Evolutionary conservation across 2,888 invertebrate species (phyloP).

Genomic region (Andrena bucephala): DNA sequence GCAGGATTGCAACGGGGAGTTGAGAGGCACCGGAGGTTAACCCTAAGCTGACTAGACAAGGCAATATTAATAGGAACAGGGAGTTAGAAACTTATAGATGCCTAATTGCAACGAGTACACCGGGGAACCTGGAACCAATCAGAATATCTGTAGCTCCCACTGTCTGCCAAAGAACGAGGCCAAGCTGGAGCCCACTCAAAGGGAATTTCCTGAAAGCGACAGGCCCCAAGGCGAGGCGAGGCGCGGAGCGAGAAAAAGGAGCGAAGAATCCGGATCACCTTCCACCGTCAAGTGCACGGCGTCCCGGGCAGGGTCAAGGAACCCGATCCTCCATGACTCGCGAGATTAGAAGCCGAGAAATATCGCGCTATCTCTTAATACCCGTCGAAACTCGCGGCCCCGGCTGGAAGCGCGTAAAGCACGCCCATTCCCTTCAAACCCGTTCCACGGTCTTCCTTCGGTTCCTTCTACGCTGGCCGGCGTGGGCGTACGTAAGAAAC

Average conservation of each 20-base stretch:
- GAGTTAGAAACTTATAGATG: too few species aligned
- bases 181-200: neutral
- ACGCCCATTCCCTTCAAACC: constrained; percentile 24
- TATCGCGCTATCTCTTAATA: constrained; percentile 57
- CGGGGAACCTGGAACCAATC: too few species aligned
- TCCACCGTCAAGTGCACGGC: constrained; percentile 54
- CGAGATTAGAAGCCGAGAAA: constrained; percentile 39
- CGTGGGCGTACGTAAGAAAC: constrained; percentile 62
- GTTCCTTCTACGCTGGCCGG: constrained; percentile 18
- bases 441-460: constrained; percentile 28
- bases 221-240: constrained; percentile 1
- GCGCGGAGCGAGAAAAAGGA: constrained; percentile 12
- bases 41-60: too few species aligned
- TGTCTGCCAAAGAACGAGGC: neutral
- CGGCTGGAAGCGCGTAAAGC: constrained; percentile 25
- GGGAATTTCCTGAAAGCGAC: constrained; percentile 1
- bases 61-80: too few species aligned
- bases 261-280: constrained; percentile 58
- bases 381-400: constrained; percentile 40
- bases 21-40: too few species aligned
- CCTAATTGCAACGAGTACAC: too few species aligned
- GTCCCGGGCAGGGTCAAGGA: constrained; percentile 48
- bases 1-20: too few species aligned
- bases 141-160: neutral
- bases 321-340: constrained; percentile 40